Conservation (phyloP, 2,797 vertebrate genomes). For the Cheirogaleus major region DNA sequence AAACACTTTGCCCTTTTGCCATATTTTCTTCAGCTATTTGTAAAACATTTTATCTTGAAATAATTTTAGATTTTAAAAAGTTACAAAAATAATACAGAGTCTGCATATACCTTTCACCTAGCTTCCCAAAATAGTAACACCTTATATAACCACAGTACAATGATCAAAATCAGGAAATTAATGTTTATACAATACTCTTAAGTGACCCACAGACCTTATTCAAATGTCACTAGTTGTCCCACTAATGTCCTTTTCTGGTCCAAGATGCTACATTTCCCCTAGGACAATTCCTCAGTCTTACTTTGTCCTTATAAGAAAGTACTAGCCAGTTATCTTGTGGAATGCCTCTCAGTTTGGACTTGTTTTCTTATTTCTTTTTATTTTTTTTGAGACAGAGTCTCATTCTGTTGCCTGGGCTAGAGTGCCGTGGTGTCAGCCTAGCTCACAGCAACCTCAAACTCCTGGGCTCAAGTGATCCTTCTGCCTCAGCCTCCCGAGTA, state of each 20-base stretch:
- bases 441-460: too few relatives aligned
- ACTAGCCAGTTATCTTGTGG: not conserved
- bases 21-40: not conserved
- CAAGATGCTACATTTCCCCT: not conserved
- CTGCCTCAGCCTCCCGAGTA: too few relatives aligned
- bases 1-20: conserved; percentile 1
- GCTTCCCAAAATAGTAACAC: not conserved
- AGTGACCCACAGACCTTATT: not conserved
- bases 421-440: too few relatives aligned
- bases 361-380: too few relatives aligned
- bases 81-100: not conserved
- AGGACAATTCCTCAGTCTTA: not conserved
- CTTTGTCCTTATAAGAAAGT: not conserved
- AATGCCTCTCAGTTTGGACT: not conserved
- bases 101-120: not conserved
- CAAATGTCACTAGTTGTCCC: not conserved
- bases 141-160: not conserved
- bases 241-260: not conserved
- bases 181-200: not conserved
- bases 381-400: too few relatives aligned
- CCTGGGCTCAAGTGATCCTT: too few relatives aligned
- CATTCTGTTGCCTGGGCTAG: too few relatives aligned
- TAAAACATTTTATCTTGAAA: conserved; percentile 40
- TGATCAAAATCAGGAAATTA: too few relatives aligned
- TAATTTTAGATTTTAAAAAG: conserved; percentile 8